Base-by-base conservation (phyloP, 2,113 vertebrate genomes). In the Scortum barcoo region DNA sequence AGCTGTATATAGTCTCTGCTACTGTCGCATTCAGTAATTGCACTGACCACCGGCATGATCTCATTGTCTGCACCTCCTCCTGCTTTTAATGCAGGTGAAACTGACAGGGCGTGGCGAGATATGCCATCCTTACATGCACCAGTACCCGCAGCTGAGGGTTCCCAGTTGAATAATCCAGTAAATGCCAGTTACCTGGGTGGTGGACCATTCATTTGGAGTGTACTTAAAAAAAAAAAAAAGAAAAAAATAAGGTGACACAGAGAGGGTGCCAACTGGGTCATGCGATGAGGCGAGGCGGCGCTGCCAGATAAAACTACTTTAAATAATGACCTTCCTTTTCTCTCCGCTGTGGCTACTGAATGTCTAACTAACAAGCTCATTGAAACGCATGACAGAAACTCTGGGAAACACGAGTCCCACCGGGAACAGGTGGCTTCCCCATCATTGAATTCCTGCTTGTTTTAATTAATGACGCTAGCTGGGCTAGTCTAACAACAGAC, bases 111-210 rank as follows among this genome's bases (percentile, higher is more conserved):
- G 48, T 68, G 76, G 78, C 7, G 14, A 50, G 80, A 81, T 79
- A 77, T 28, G 73, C 67, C 33, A 30, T 46, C 44, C 42, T 60
- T 70, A 63, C 68, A 87, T 42, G 87, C 87, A 82, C 71, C 28
- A 24, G 61, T 78, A 81, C 80, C 67, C 68, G 3, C 84, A 87
- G 86, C 86, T 79, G 76, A 81, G 72, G 81, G 70, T 30, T 82
- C 74, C 58, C 85, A 58, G 60, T 80, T 62, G 60, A 67, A 50
- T 58, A 17, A 50, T 48, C 66, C 58, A 68, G 84, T 81, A 84
- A 79, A 56, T 63, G 67, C 54, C 81, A 71, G 72, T 86, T 83
- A 84, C 86, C 62, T 80, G 86, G 69, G 79, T 56, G 74, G 51
- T 36, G 67, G 72, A 66, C 70, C 73, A 22, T 86, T 89, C 76